Evolutionary conservation across 2,113 vertebrate species (phyloP), one percentile per base, ranked within the genome.

Genomic region (Microcebus ravelobensis): DNA sequence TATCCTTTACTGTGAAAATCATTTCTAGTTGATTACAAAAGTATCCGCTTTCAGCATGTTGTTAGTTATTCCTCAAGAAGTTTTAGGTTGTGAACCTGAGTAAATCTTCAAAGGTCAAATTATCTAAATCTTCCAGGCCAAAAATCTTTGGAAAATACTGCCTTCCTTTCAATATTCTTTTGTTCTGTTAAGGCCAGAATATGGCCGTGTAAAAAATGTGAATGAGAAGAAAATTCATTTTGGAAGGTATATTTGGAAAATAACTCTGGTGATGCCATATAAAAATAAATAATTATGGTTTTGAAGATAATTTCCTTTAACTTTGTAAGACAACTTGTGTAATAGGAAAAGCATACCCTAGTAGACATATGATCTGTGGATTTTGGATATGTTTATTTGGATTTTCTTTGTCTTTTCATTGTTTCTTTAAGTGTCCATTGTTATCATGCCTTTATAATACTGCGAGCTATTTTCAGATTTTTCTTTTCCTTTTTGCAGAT

Each of bases 191-290:
- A 94, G n/a, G 25, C 20, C 48, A 87, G 36, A 85, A 42, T 82
- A 27, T 50, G 18, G 9, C 42, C 61, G 8, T 90, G 10, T 42
- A 95, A 91, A 84, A 83, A 89, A 83, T 63, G 27, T 90, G 52
- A 87, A 50, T 79, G 86, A 65, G 42, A 97, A 93, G 25, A 83
- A 83, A 95, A 92, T 91, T 95, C 23, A 93, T 90, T 91, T 94
- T 73, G 5, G 42, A 92, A 96, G 5, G 0, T 92, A 45, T 45
- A 87, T 92, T 74, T 94, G 50, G 95, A 96, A 92, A 39, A 50
- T 59, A 84, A 50, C 25, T 96, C 42, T 87, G 12, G 10, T 59
- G 15, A 90, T 74, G 31, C 13, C 68, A 86, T 73, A 52, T 67
- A 84, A 81, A 91, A 94, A 73, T 76, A 88, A 21, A 8, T 73